Percentiles rank a stretch among this genome's conserved stretches.
Evolutionary conservation across 2,113 vertebrate genomes (phyloP).

Genomic region (Caretta caretta): DNA sequence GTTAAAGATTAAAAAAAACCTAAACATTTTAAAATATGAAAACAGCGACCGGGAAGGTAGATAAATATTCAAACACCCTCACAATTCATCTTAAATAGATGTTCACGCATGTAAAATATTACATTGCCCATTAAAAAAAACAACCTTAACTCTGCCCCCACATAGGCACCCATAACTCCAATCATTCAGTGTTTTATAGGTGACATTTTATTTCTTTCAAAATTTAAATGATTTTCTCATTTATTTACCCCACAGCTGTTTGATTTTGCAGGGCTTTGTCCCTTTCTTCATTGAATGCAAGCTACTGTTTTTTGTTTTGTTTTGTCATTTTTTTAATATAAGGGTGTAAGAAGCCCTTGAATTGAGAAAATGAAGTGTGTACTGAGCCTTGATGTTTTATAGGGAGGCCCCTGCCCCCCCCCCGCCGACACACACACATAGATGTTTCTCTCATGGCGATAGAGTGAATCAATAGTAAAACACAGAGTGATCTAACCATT

Average conservation of each 20-base stretch:
- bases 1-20: background rate
- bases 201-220: conserved; percentile 55
- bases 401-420: background rate
- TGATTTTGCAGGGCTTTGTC: conserved; percentile 45
- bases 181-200: conserved; percentile 48
- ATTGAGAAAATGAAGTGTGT: conserved; percentile 43
- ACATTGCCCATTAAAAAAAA: conserved; percentile 12
- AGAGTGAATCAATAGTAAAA: conserved; percentile 35
- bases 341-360: background rate
- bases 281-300: conserved; percentile 55
- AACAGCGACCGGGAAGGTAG: background rate
- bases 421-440: background rate
- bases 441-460: conserved; percentile 18
- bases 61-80: background rate
- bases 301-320: background rate
- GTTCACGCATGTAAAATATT: conserved; percentile 28
- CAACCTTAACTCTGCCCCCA: background rate
- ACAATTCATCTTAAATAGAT: background rate
- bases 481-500: background rate
- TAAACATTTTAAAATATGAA: background rate
- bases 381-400: background rate
- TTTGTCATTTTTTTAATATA: conserved; percentile 48
- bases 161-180: background rate
- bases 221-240: conserved; percentile 45
- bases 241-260: conserved; percentile 65